Evolutionary conservation across 92 coral and sea anemone genomes (phyloP).

Genomic region (Chrysogorgia sp.): DNA sequence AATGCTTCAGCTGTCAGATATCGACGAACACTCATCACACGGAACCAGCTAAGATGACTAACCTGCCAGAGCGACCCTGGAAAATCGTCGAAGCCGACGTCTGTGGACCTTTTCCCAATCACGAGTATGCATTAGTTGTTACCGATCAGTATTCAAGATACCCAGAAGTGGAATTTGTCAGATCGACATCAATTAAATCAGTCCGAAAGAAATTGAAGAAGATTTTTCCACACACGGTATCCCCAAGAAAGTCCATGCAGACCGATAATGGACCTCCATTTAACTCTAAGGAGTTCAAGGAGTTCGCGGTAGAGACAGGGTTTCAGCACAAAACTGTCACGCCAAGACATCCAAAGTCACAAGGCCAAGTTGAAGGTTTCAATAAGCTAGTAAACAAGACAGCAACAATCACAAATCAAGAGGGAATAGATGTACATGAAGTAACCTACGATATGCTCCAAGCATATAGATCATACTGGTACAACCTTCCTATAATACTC

Average conservation of each 20-base stretch:
- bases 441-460: slow-evolving; percentile 51
- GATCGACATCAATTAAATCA: slow-evolving; percentile 40
- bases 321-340: slow-evolving; percentile 52
- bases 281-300: slow-evolving; percentile 45
- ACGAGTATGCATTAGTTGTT: slow-evolving; percentile 49
- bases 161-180: slow-evolving; percentile 58
- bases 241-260: slow-evolving; percentile 49
- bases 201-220: slow-evolving; percentile 45
- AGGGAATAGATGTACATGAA: slow-evolving; percentile 22
- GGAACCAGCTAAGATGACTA: slow-evolving; percentile 62
- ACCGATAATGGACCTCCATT: slow-evolving; percentile 66
- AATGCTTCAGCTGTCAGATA: neutral
- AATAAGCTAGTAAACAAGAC: slow-evolving; percentile 29
- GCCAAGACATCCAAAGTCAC: slow-evolving; percentile 30
- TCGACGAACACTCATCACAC: slow-evolving; percentile 37
- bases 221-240: slow-evolving; percentile 46
- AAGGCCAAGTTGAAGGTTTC: slow-evolving; percentile 37
- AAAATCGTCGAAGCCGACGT: slow-evolving; percentile 55
- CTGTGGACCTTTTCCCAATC: slow-evolving; percentile 65
- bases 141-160: slow-evolving; percentile 66
- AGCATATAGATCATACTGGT: slow-evolving; percentile 31
- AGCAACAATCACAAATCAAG: neutral
- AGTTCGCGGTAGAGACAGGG: slow-evolving; percentile 40
- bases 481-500: too few relatives aligned
- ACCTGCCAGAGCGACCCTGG: slow-evolving; percentile 65